These are phyloP conservation scores for Periphyllus acericola DNA, from an alignment of 2,888 invertebrate genomes.

Conservation along the genomic window DNA sequence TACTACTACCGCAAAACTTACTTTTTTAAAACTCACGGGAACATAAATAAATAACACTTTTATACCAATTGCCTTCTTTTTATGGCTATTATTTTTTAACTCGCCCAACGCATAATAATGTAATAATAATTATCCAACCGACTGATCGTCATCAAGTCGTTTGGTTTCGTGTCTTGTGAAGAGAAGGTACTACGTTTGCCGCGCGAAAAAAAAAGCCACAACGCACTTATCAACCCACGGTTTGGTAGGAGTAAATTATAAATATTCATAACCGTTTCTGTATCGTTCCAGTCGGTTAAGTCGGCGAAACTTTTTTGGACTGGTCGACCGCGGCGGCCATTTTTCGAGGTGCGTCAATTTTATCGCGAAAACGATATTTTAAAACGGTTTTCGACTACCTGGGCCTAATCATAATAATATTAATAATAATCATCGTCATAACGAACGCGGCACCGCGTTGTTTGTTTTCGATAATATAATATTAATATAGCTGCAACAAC, in stretches of 20 bases:
- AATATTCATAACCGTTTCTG: background rate
- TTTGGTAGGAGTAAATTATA: conserved; percentile 12
- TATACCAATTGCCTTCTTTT: conserved; percentile 38
- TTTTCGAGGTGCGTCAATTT: conserved; percentile 32
- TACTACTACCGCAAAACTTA: background rate
- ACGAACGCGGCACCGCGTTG: background rate
- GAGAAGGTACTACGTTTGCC: background rate
- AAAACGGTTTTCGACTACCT: conserved; percentile 35
- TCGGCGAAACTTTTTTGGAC: conserved; percentile 54
- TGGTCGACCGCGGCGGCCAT: background rate
- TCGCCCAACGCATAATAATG: background rate
- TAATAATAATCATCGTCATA: background rate
- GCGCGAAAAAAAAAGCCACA: too few relatives aligned
- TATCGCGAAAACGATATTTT: conserved; percentile 58
- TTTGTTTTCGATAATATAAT: conserved; percentile 49
- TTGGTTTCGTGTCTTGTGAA: background rate
- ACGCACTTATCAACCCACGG: background rate
- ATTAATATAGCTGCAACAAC: conserved; percentile 17
- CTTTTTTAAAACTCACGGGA: background rate
- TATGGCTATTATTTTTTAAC: conserved; percentile 29
- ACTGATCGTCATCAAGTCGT: conserved; percentile 19
- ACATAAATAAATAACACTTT: conserved; percentile 12
- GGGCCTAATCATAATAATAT: conserved; percentile 25
- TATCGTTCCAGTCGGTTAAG: conserved; percentile 58
- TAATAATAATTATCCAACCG: conserved; percentile 45